Base-by-base conservation (phyloP, 2,888 invertebrate species). In the Apeira syringaria region DNA sequence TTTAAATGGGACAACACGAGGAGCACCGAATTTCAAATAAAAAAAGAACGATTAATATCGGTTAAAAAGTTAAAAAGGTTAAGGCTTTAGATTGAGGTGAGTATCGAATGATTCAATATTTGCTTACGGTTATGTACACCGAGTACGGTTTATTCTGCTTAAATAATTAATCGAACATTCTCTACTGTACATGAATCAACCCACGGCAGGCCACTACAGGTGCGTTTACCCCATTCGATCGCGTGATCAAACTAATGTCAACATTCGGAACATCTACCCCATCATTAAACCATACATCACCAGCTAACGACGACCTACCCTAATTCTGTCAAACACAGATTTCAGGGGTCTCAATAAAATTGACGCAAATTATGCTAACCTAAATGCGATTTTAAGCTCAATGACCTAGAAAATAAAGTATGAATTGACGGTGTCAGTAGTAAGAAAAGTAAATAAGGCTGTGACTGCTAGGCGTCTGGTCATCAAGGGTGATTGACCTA, bases 401-500 rank as follows among this genome's bases (percentile, higher is more conserved):
- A 47, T 53, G 29, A 4, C 36, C 36, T 35, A 37, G 7, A 41
- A 2, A 1, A 35, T 54, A 70, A 55, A 43, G 58, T 5, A 12
- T 38, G 51, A 50, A 50, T 61, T 63, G 18, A 25, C 59, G 50
- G 52, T 12, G 13, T 34, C 13, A 4, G 17, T 15, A 1, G 40
- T 20, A 10, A 5, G 32, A 9, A 32, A 17, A 29, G 39, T 30
- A 40, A 48, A 32, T 27, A 45, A 48, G 12, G 35, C 27, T 36
- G 15, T 34, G 26, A 35, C 10, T 13, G 30, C 27, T 31, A 20
- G 51, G 52, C 50, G 53, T 51, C 50, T 64, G 57, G 64, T 48
- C 60, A 62, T 66, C 57, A 59, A 52, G 63, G 71, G 71, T 76
- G 67, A 72, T 58, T 57, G 69, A 61, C 64, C 68, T 49, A 51